A percentile compares a stretch with the other conserved stretches of the same genome.
phyloP scores from a whole-genome alignment of 2,797 vertebrate species.

The Alosa sapidissima region DNA sequence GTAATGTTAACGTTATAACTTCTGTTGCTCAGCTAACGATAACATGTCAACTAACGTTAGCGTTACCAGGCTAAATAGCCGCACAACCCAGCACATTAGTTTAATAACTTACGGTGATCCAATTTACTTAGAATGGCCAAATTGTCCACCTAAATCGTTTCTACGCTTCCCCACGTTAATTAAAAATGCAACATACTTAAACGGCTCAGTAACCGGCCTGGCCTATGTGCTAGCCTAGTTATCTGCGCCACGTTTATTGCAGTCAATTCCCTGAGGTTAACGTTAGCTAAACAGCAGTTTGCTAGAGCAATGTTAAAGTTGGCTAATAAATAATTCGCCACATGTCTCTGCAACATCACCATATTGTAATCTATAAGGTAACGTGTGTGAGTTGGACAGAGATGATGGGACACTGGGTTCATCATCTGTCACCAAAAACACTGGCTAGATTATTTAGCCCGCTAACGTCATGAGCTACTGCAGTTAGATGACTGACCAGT shows the following conservation, averaged over 20 bases:
- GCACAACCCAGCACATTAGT: not conserved
- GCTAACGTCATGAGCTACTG: constrained; percentile 21
- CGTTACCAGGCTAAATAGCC: not conserved
- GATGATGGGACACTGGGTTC: not conserved
- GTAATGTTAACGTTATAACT: not conserved
- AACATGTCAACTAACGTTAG: not conserved
- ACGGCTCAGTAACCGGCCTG: not conserved
- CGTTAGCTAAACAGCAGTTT: not conserved
- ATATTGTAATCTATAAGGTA: not conserved
- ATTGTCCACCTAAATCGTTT: not conserved
- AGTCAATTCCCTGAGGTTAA: constrained; percentile 13
- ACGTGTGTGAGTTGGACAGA: not conserved
- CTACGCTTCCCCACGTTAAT: not conserved
- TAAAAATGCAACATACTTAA: not conserved
- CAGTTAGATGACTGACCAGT: constrained; percentile 23
- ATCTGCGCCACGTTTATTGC: constrained; percentile 23
- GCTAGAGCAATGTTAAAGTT: not conserved
- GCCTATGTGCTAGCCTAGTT: not conserved
- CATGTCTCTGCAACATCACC: not conserved
- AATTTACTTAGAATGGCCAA: not conserved
- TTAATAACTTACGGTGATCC: not conserved
- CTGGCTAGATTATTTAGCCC: constrained; percentile 12
- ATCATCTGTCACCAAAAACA: constrained; percentile 5
- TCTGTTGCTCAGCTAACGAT: not conserved
- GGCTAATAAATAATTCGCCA: not conserved